A percentile compares a stretch with the other conserved stretches of the same genome.
Conservation (phyloP, 2,888 invertebrate genomes). For the Microctonus aethiopoides region DNA sequence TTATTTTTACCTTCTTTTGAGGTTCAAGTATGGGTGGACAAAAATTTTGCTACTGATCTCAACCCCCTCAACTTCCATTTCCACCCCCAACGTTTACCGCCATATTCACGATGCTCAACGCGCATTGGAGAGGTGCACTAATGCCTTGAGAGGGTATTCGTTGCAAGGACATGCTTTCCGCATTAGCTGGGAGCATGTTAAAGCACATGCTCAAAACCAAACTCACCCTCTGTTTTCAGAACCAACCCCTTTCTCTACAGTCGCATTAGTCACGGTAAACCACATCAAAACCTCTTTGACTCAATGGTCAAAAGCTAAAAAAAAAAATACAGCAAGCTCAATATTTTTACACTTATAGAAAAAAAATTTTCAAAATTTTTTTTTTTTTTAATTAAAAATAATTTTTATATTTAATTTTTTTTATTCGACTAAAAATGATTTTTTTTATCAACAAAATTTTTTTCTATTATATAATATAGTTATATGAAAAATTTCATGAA, state of each 20-base stretch:
- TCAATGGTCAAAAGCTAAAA: too few relatives aligned
- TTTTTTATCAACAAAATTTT: too few relatives aligned
- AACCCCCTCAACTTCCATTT: neutral
- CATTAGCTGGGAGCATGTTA: slow-evolving; percentile 49
- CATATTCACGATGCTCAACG: neutral
- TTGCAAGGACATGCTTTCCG: slow-evolving; percentile 53
- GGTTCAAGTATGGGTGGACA: neutral
- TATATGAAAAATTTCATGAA: too few relatives aligned
- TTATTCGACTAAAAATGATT: too few relatives aligned
- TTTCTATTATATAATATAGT: too few relatives aligned
- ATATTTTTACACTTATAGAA: too few relatives aligned
- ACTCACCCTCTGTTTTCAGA: neutral
- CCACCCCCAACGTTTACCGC: neutral
- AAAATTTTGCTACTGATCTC: neutral
- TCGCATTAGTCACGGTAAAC: neutral
- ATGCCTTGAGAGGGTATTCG: slow-evolving; percentile 48
- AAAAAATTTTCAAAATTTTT: too few relatives aligned
- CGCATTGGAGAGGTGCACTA: slow-evolving; percentile 28
- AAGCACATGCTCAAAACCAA: slow-evolving; percentile 7
- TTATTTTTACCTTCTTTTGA: too few relatives aligned
- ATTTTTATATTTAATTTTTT: too few relatives aligned
- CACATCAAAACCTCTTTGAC: neutral
- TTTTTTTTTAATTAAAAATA: too few relatives aligned
- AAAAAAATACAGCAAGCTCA: too few relatives aligned
- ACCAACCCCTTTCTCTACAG: neutral